Evolutionary conservation across 2,888 invertebrate species (phyloP).

Genomic region (Chloromyia formosa): DNA sequence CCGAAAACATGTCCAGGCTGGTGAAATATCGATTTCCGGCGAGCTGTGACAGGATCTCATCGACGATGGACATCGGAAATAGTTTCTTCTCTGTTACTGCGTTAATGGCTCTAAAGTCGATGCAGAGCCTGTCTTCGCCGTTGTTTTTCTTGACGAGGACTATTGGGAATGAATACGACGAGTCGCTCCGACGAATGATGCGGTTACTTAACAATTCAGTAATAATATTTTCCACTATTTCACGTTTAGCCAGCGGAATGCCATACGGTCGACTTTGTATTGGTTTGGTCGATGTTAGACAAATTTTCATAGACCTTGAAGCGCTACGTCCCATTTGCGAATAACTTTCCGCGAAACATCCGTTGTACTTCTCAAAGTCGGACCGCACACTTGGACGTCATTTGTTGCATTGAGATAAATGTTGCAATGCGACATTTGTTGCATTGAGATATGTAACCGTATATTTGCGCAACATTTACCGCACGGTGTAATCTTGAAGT

Average conservation of each 20-base stretch:
- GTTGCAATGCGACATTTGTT: too few species aligned
- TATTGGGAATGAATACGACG: slow-evolving; percentile 49
- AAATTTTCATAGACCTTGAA: too few species aligned
- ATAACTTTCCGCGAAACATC: too few species aligned
- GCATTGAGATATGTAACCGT: too few species aligned
- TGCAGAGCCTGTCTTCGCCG: slow-evolving; percentile 48
- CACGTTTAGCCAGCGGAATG: neutral
- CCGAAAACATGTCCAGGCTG: slow-evolving; percentile 44
- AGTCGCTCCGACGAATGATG: slow-evolving; percentile 27
- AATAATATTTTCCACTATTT: neutral
- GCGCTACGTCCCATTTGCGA: too few species aligned
- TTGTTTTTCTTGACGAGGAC: slow-evolving; percentile 51
- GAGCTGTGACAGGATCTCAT: slow-evolving; percentile 46
- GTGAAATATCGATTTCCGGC: slow-evolving; percentile 15
- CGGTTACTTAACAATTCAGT: neutral
- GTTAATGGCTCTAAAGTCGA: slow-evolving; percentile 28
- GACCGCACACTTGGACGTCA: too few species aligned
- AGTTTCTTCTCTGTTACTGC: slow-evolving; percentile 42
- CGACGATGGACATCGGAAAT: slow-evolving; percentile 50
- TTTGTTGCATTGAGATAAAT: too few species aligned
- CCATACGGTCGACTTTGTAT: too few species aligned
- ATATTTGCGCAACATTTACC: too few species aligned
- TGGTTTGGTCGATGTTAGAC: too few species aligned
- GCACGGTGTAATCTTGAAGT: too few species aligned
- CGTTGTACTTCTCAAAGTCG: too few species aligned